Evolutionary conservation across 2,113 vertebrate genomes (phyloP), one percentile per base, ranked within the genome.

Genomic region (Chaenocephalus aceratus): DNA sequence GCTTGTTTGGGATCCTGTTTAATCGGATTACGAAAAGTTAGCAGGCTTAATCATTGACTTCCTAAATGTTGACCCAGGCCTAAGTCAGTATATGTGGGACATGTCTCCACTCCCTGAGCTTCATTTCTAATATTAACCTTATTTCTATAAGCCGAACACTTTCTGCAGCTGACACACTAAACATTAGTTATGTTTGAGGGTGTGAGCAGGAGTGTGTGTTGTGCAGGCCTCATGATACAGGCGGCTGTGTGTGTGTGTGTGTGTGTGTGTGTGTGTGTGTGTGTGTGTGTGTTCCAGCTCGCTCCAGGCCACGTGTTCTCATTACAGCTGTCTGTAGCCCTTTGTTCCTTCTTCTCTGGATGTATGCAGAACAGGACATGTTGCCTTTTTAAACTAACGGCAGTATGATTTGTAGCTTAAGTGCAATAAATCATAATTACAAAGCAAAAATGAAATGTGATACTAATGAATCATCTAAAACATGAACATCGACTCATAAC

Each of bases 311-410:
- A 84, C 54, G 54, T 83, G 63, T 78, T 71, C 8, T 5, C 36
- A 49, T 56, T 49, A 26, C 71, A 85, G 66, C 86, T 85, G 77
- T 72, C 26, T 63, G 15, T 12, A 41, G 30, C 64, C 75, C 59
- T 77, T 85, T 85, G 79, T 85, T 72, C 23, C 46, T 14, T 60
- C 58, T 34, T 6, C 23, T 51, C 56, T 79, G 62, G 8, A 58
- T 63, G 66, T 59, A 51, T n/a, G 36, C 62, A 64, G 74, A 80
- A 64, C 16, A 15, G 30, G 23, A 30, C 6, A 16, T 64, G 9
- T 9, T 73, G 73, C 45, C n/a, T 77, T 30, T 72, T 11, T 16
- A 36, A 36, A 23, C 15, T n/a, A 8, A 49, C 8, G 0, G 8
- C 34, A 18, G 2, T 3, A n/a, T 34, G 12, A n/a, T 67, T 67